A percentile compares a stretch with the other conserved stretches of the same genome.
Conservation (phyloP, 2,113 vertebrate species). For the Peromyscus polionotus region DNA sequence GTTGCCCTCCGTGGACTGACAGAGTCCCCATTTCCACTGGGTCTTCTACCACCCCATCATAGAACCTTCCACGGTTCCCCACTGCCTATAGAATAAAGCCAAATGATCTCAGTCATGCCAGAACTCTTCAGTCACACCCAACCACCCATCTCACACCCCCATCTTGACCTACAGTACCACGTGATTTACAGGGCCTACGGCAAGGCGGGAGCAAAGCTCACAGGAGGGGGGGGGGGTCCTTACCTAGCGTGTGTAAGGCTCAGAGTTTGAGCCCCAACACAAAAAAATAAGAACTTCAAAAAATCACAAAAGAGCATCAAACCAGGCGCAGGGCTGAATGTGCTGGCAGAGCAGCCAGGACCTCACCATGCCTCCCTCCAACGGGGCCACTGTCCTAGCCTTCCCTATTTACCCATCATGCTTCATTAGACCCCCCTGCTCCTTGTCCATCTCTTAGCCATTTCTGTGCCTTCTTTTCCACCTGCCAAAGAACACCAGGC, state of each 20-base stretch:
- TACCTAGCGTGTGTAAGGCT: not conserved
- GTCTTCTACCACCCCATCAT: not conserved
- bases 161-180: not conserved
- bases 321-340: not conserved
- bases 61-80: not conserved
- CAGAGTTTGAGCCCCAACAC: not conserved
- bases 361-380: accelerated
- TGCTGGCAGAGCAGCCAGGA: accelerated
- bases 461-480: not conserved
- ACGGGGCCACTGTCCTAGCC: not conserved
- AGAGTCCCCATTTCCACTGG: not conserved
- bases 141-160: not conserved
- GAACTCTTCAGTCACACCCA: not conserved
- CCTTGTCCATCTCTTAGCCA: not conserved
- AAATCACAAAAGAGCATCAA: not conserved
- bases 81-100: not conserved
- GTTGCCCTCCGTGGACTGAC: not conserved
- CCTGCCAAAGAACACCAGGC: not conserved
- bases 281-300: not conserved
- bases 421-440: not conserved
- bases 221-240: no score
- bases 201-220: not conserved
- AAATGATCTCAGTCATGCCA: not conserved
- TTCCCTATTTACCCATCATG: not conserved
- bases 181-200: not conserved